phyloP scores from a whole-genome alignment of 2,888 invertebrate genomes.

The Morpho helenor region DNA sequence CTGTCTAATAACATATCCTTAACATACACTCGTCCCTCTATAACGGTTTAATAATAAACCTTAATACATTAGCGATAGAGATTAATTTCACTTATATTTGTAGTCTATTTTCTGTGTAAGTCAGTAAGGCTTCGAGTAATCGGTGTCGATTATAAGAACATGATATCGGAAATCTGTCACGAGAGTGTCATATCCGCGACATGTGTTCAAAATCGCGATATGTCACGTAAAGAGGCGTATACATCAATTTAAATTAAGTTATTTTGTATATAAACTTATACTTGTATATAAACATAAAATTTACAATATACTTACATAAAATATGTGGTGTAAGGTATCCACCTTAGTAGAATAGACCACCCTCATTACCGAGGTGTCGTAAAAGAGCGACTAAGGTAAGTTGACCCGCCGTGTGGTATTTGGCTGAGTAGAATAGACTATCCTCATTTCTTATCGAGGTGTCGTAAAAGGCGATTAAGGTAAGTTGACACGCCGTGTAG shows the following conservation, averaged over 20 bases:
- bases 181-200: slow-evolving; percentile 57
- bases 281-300: too few relatives aligned
- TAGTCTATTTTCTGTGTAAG: slow-evolving; percentile 8
- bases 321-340: too few relatives aligned
- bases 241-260: slow-evolving; percentile 1
- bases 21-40: not conserved
- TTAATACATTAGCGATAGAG: not conserved
- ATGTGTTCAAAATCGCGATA: slow-evolving; percentile 56
- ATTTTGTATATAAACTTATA: too few relatives aligned
- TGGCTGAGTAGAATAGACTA: too few relatives aligned
- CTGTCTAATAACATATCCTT: slow-evolving; percentile 3
- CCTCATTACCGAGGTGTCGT: too few relatives aligned
- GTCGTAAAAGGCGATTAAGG: too few relatives aligned
- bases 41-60: not conserved
- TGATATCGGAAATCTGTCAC: slow-evolving; percentile 75
- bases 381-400: too few relatives aligned
- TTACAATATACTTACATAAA: too few relatives aligned
- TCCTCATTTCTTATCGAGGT: too few relatives aligned
- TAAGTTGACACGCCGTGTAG: too few relatives aligned
- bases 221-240: slow-evolving; percentile 10
- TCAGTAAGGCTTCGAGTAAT: slow-evolving; percentile 62
- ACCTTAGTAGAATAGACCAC: too few relatives aligned
- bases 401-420: too few relatives aligned
- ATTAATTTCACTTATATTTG: not conserved
- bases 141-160: slow-evolving; percentile 62